Evolutionary conservation across 2,797 vertebrate species (phyloP).

Genomic region (Diplodus sargus): DNA sequence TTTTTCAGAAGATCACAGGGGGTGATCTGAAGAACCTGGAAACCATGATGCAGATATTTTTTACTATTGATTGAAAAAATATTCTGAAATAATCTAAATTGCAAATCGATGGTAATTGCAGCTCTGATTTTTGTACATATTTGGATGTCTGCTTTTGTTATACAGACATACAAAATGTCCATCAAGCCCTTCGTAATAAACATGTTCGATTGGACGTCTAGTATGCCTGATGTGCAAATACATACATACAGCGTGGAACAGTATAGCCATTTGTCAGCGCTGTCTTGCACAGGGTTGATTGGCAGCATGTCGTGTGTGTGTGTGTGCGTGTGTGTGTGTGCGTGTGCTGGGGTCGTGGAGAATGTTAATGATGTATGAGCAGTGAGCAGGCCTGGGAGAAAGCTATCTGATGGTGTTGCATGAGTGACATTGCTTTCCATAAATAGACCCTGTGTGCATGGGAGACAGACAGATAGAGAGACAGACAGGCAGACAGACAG

Average conservation of each 20-base stretch:
- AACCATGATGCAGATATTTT: neutral
- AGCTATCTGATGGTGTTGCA: constrained; percentile 83
- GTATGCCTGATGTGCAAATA: constrained; percentile 28
- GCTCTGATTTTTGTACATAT: neutral
- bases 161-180: neutral
- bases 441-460: constrained; percentile 81
- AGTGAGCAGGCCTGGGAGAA: constrained; percentile 77
- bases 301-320: constrained; percentile 51
- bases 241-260: constrained; percentile 30
- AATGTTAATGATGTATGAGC: constrained; percentile 86
- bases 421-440: constrained; percentile 87
- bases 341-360: constrained; percentile 61
- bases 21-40: neutral
- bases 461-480: constrained; percentile 43
- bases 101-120: neutral
- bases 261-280: constrained; percentile 40
- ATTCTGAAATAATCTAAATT: too few species aligned
- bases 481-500: constrained; percentile 49
- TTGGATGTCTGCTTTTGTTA: neutral
- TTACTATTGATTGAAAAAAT: neutral
- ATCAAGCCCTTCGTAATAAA: neutral
- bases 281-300: constrained; percentile 52
- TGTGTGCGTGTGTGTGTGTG: constrained; percentile 23
- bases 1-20: neutral
- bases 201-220: neutral